Base-by-base conservation (phyloP, 2,888 invertebrate genomes). In the Tetragonula carbonaria region DNA sequence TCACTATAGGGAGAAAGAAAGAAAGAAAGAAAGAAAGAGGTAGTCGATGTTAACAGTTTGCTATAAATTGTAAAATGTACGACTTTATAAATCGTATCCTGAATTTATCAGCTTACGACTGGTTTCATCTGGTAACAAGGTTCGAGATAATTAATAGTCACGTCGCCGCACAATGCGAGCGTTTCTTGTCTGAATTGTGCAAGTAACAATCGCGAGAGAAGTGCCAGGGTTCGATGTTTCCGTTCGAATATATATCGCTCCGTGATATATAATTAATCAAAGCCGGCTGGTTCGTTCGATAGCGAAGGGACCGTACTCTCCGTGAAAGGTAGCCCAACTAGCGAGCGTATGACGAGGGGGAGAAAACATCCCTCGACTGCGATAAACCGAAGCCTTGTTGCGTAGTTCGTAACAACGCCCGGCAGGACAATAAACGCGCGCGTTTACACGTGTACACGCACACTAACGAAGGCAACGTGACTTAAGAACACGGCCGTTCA, bases 341-440 rank as follows among this genome's bases (percentile, higher is more conserved):
- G 55, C 28, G 59, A 71, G 75, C 84, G 78, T 33, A 63, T 33
- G 68, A 59, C 71, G 33, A 76, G 78, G 80, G 79, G 78, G 78
- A 76, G 80, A 86, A 86, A 90, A 86, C 84, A 86, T 92, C 93
- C 92, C 93, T 87, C 68, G 91, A 74, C 84, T 88, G 88, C 91
- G 88, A 92, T 92, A 92, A 92, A 92, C 90, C 88, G 90, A 91
- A 89, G 91, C 91, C 92, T 92, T 92, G 91, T 91, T 87, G 86
- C 87, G 87, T 90, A 91, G 85, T 91, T 89, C 86, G 89, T 91
- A 92, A 93, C 92, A 91, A 91, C 90, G 88, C 92, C 90, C 92
- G 90, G 81, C 87, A 92, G 91, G 89, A 92, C 91, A 90, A 92
- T 93, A 92, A 93, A 92, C 90, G 88, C 91, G 86, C 85, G 82